Percentiles rank a stretch among this genome's conserved stretches.
Conservation (phyloP, 2,888 invertebrate genomes). For the Muschampia plurimacula region DNA sequence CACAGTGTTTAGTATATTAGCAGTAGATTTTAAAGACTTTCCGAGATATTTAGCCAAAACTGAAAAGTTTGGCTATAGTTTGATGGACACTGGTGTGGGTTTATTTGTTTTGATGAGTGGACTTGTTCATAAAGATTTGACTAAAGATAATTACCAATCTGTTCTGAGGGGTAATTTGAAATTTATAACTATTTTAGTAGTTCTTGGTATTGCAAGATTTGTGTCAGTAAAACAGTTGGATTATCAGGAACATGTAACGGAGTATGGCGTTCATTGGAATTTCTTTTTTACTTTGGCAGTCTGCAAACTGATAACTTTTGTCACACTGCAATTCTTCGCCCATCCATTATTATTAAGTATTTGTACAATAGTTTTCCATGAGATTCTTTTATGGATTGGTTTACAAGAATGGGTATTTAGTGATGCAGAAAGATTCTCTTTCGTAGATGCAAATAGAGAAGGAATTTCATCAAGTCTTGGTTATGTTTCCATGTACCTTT, state of each 20-base stretch:
- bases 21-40: constrained; percentile 96
- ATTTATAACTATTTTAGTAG: constrained; percentile 66
- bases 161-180: constrained; percentile 69
- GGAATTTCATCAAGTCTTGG: constrained; percentile 95
- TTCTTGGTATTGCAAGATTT: constrained; percentile 88
- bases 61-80: constrained; percentile 92
- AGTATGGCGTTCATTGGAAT: constrained; percentile 99
- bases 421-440: constrained; percentile 80
- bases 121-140: constrained; percentile 85
- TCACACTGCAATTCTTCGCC: constrained; percentile 84
- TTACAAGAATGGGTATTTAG: constrained; percentile 90
- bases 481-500: constrained; percentile 93
- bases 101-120: constrained; percentile 94
- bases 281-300: constrained; percentile 97
- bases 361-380: constrained; percentile 87
- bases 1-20: constrained; percentile 94
- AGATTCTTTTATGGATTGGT: constrained; percentile 86
- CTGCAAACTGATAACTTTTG: constrained; percentile 90
- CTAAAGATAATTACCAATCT: constrained; percentile 56
- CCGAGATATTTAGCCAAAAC: constrained; percentile 96
- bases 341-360: constrained; percentile 84
- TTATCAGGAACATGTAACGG: constrained; percentile 95
- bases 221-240: constrained; percentile 87
- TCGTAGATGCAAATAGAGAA: constrained; percentile 95
- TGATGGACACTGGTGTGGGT: constrained; percentile 99